phyloP scores from a whole-genome alignment of 2,797 vertebrate genomes.

The Bryconaethiops microstoma region DNA sequence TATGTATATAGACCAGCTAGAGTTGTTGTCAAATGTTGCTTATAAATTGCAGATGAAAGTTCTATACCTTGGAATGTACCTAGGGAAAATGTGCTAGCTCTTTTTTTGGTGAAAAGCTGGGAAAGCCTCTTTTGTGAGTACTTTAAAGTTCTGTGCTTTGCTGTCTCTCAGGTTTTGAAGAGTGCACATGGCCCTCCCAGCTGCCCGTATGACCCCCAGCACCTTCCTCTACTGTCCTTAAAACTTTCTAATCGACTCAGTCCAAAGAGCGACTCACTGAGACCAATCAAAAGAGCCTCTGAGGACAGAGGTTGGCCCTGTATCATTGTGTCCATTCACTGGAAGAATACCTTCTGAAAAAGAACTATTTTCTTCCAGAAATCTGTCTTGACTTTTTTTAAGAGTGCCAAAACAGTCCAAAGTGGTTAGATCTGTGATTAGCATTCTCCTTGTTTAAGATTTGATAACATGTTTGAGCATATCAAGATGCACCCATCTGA shows the following conservation, averaged over 20 bases:
- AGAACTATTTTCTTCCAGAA: background rate
- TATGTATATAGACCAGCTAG: background rate
- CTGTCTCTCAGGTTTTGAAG: conserved; percentile 22
- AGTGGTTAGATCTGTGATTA: background rate
- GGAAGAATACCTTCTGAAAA: conserved; percentile 19
- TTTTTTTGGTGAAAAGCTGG: background rate
- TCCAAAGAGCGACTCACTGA: conserved; percentile 17
- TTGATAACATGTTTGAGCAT: too few relatives aligned
- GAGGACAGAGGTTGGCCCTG: conserved; percentile 13
- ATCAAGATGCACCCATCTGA: too few relatives aligned
- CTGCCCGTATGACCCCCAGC: conserved; percentile 5
- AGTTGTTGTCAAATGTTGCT: background rate
- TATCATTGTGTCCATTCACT: conserved; percentile 5
- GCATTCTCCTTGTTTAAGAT: too few relatives aligned
- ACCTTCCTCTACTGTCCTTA: conserved; percentile 8
- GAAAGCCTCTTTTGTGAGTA: conserved; percentile 5
- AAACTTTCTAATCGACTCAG: conserved; percentile 33
- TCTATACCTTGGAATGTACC: background rate
- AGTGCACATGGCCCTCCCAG: conserved; percentile 5
- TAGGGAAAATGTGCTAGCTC: background rate
- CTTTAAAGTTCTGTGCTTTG: conserved; percentile 1
- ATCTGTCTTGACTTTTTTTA: background rate
- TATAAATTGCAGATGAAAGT: background rate
- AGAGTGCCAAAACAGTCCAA: background rate
- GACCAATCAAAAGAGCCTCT: conserved; percentile 12